Evolutionary conservation across 2,797 vertebrate genomes (phyloP), one percentile per base, ranked within the genome.

Genomic region (Podargus strigoides): DNA sequence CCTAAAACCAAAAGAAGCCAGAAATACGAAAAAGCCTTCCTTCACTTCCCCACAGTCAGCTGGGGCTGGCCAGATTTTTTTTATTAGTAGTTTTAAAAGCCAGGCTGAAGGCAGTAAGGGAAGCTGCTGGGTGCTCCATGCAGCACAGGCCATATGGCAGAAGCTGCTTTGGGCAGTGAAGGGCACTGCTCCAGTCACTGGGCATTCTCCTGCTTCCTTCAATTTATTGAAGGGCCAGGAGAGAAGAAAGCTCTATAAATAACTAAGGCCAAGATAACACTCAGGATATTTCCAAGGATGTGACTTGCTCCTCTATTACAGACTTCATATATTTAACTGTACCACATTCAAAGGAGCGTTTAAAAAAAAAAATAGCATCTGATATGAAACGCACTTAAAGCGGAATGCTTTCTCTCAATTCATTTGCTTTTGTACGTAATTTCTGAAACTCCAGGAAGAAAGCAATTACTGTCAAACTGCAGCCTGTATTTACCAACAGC

Each of bases 401-500:
- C 39, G 14, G 67, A 59, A 80, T 1, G 4, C 26, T 41, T 74
- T 77, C 70, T 85, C 77, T 70, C 73, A 34, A 58, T 95, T 90
- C 30, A 10, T 59, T 68, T 79, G 87, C 77, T 88, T 87, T 78
- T 77, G 56, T 85, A 62, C 2, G 1, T 74, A 75, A 85, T 69
- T 92, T 92, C 79, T 95, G 85, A 93, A 94, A 93, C 88, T 94
- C 62, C 91, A 50, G 78, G 87, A 91, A 96, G 93, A 85, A 77
- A 85, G 88, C 64, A 87, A 93, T 91, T 70, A 94, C 90, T 94
- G 42, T 91, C 93, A 86, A 93, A 90, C 28, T 90, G 49, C 66
- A 78, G 53, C 55, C 91, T 90, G 32, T 88, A 89, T 97, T 97
- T 97, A 97, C 96, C 89, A 96, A 95, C 83, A 95, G 92, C 18